These are phyloP conservation scores for Boulengeromyrus knoepffleri DNA, from an alignment of 2,113 vertebrate genomes.

Conservation along the genomic window DNA sequence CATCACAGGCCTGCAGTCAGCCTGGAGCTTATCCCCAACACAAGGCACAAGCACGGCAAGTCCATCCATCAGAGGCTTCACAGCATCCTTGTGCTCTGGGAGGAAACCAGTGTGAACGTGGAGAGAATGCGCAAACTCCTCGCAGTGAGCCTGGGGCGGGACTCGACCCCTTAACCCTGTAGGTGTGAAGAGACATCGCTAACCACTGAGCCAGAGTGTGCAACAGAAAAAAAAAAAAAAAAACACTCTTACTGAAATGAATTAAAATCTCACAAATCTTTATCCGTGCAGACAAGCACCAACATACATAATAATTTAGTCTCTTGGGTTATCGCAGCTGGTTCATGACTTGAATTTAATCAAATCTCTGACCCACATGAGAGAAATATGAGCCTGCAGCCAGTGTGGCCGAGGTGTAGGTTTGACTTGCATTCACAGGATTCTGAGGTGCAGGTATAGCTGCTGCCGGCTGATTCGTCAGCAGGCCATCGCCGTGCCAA, in stretches of 20 bases:
- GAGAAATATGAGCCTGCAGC: not conserved
- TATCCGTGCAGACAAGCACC: not conserved
- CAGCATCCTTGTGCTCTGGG: not conserved
- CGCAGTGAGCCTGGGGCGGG: not conserved
- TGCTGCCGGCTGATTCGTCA: not conserved
- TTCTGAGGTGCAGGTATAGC: not conserved
- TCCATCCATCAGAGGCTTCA: not conserved
- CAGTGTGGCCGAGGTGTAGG: not conserved
- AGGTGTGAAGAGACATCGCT: not conserved
- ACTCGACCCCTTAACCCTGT: not conserved
- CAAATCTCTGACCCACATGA: not conserved
- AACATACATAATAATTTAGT: not conserved
- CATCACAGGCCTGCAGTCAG: not conserved
- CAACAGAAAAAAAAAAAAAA: not conserved
- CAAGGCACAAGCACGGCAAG: not conserved
- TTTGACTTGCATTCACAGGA: not conserved
- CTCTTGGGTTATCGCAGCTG: not conserved
- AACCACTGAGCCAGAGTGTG: not conserved
- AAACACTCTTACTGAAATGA: not conserved
- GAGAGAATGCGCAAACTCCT: not conserved
- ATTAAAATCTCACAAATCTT: not conserved
- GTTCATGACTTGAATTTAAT: not conserved
- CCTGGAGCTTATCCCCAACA: not conserved
- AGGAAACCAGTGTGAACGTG: not conserved
- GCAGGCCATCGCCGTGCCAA: not conserved